phyloP scores from a whole-genome alignment of 2,888 invertebrate species.

The Tipula confusa region DNA sequence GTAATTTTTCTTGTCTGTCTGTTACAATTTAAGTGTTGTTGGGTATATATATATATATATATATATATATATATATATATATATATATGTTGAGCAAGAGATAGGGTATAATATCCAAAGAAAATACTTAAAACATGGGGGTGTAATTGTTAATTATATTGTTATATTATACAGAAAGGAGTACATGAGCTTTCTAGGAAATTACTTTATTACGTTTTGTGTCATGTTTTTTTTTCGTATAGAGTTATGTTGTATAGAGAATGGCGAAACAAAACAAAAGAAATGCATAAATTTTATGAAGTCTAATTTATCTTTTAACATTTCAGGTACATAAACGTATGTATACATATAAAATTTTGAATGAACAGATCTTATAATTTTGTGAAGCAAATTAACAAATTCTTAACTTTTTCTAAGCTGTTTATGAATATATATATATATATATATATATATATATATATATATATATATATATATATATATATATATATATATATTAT shows the following conservation, averaged over 20 bases:
- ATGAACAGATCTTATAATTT: no score
- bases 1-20: conserved; percentile 9
- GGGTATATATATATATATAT: no score
- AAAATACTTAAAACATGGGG: not conserved
- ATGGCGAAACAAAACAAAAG: not conserved
- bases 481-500: no score
- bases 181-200: not conserved
- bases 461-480: no score
- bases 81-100: no score
- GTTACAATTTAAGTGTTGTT: not conserved
- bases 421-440: no score
- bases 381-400: no score
- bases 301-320: not conserved
- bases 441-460: no score
- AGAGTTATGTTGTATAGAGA: not conserved
- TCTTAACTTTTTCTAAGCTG: no score
- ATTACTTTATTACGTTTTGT: conserved; percentile 25
- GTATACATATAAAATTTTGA: no score
- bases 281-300: not conserved
- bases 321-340: not conserved
- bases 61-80: no score
- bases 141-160: conserved; percentile 25
- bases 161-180: not conserved
- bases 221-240: conserved; percentile 25
- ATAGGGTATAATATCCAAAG: not conserved